A percentile compares a stretch with the other conserved stretches of the same genome.
Evolutionary conservation across 2,797 vertebrate species (phyloP).

Genomic region (Glyptemys insculpta): DNA sequence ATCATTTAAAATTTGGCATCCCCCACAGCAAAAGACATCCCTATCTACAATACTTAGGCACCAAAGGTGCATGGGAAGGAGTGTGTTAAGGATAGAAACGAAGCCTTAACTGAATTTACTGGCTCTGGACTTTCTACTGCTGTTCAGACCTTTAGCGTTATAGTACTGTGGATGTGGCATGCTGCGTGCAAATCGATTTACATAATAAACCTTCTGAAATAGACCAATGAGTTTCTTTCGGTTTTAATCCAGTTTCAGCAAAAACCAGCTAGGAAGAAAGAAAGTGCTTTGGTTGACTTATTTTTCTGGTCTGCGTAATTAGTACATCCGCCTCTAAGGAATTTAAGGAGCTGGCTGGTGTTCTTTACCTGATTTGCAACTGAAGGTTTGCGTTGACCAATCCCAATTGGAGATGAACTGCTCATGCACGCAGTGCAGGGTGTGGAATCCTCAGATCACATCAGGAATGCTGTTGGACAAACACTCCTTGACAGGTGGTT

Average conservation of each 20-base stretch:
- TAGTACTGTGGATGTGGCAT: neutral
- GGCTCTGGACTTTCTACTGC: slow-evolving; percentile 35
- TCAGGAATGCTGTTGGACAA: slow-evolving; percentile 79
- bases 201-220: neutral
- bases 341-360: slow-evolving; percentile 41
- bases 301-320: too few relatives aligned
- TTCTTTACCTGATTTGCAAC: accelerated
- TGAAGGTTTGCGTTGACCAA: accelerated
- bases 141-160: slow-evolving; percentile 9
- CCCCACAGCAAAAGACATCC: neutral
- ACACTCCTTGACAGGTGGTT: slow-evolving; percentile 69
- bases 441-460: slow-evolving; percentile 48
- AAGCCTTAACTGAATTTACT: slow-evolving; percentile 19
- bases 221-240: accelerated
- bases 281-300: neutral
- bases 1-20: neutral
- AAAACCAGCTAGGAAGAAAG: neutral
- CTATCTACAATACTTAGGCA: neutral
- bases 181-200: neutral
- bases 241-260: neutral
- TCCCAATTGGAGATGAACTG: neutral
- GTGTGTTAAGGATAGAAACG: neutral
- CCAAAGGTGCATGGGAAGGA: neutral
- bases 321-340: slow-evolving; percentile 9
- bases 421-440: neutral